Evolutionary conservation across 1,140 invertebrate species (phyloP), one percentile per base, ranked within the genome.

Genomic region (Aphidius ervi): DNA sequence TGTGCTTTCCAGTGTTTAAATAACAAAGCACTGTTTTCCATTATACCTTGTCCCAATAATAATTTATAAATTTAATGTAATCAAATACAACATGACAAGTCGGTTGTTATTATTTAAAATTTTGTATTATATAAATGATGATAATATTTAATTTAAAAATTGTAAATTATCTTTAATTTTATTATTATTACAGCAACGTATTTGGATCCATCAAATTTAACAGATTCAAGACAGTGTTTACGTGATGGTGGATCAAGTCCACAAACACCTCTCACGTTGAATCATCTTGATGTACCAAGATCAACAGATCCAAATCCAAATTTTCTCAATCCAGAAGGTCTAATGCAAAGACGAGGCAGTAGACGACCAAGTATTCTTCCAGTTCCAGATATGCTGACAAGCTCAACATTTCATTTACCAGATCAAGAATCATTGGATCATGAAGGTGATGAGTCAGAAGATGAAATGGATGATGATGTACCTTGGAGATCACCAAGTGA

Each of bases 401-500:
- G 87, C 59, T 88, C 86, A 43, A 88, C 85, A 23, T 81, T 91
- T 53, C 90, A 89, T 70, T 86, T 92, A 56, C 83, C 88, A 1
- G 82, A 86, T 31, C 86, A 87, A 64, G 86, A 87, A 58, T 86
- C 86, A 54, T 82, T 88, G 39, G 88, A 89, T 23, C 86, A 87
- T 63, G 87, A 85, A 43, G 86, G 83, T 0, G 90, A 92, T 63
- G 91, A 92, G 66, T 93, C 90, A 66, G 91, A 93, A 67, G 91
- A 94, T 67, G 92, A 94, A 74, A 84, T 93, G 55, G 91, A 93
- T 43, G 91, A 93, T 67, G 90, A 94, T 62, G 91, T 93, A 37
- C 91, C 92, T 3, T 56, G 54, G 54, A 56, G 54, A 56, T 56
- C 42, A 16, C 54, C 45, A 5, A 92, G 90, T 48, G 92, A 94